phyloP scores from a whole-genome alignment of 2,888 invertebrate species.

The Agrochola circellaris region DNA sequence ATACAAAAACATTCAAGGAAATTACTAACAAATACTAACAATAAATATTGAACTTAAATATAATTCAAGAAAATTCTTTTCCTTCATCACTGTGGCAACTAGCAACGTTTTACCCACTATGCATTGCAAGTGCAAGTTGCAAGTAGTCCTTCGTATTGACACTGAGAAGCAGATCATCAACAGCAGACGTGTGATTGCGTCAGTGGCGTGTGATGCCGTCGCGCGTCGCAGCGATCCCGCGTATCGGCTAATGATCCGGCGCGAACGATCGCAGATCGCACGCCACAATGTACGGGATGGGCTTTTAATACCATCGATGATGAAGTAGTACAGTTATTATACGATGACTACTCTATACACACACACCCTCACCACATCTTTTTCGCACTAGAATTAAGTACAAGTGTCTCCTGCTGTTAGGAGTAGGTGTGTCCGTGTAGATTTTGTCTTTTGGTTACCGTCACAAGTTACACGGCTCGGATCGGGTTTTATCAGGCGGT shows the following conservation, averaged over 20 bases:
- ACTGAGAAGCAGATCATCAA: background rate
- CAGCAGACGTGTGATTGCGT: slow-evolving; percentile 13
- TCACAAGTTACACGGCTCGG: background rate
- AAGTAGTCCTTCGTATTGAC: background rate
- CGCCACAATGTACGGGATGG: background rate
- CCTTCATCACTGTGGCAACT: background rate
- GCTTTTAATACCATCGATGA: background rate
- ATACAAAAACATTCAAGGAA: background rate
- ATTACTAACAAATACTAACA: background rate
- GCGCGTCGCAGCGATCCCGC: background rate
- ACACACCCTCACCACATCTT: no score
- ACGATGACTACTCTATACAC: no score
- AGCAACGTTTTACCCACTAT: background rate
- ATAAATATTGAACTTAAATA: no score
- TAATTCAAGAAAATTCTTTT: background rate
- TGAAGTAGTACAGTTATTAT: no score
- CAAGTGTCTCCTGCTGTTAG: no score
- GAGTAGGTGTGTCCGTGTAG: background rate
- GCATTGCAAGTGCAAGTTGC: background rate
- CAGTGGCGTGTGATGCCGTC: slow-evolving; percentile 3
- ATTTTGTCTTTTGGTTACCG: background rate
- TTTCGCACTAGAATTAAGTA: no score
- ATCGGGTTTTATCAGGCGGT: background rate
- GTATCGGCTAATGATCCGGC: background rate
- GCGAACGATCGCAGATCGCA: background rate